phyloP scores from a whole-genome alignment of 2,113 vertebrate species.

The Rynchops niger region DNA sequence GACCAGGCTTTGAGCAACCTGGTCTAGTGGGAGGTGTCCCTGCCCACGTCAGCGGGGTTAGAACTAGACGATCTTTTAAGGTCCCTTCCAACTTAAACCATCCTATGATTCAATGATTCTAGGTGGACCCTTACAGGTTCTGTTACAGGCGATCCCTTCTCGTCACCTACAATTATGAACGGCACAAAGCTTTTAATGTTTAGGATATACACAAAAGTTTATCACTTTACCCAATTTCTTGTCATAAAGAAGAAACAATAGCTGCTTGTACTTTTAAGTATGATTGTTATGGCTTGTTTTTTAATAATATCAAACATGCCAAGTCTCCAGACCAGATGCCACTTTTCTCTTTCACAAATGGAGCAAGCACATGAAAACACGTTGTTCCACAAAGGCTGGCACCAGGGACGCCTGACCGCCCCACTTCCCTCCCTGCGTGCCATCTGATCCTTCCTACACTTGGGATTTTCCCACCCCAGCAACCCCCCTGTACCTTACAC shows the following conservation, averaged over 20 bases:
- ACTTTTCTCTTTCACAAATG: neutral
- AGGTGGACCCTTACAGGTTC: neutral
- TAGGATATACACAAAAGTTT: neutral
- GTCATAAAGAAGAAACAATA: neutral
- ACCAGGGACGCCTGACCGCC: fast-evolving
- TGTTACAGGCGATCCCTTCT: neutral
- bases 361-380: neutral
- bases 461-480: neutral
- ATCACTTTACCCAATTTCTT: neutral
- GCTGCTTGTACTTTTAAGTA: neutral
- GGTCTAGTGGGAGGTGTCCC: neutral
- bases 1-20: neutral
- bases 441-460: neutral
- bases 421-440: neutral
- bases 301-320: neutral
- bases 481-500: neutral
- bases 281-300: neutral
- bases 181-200: neutral
- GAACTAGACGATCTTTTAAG: neutral
- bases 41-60: neutral
- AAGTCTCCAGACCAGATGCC: neutral
- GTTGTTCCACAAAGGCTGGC: neutral
- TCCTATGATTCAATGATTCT: neutral
- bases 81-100: neutral
- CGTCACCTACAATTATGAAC: neutral